Base-by-base conservation (phyloP, 2,888 invertebrate species). In the Cremastinae sp. region DNA sequence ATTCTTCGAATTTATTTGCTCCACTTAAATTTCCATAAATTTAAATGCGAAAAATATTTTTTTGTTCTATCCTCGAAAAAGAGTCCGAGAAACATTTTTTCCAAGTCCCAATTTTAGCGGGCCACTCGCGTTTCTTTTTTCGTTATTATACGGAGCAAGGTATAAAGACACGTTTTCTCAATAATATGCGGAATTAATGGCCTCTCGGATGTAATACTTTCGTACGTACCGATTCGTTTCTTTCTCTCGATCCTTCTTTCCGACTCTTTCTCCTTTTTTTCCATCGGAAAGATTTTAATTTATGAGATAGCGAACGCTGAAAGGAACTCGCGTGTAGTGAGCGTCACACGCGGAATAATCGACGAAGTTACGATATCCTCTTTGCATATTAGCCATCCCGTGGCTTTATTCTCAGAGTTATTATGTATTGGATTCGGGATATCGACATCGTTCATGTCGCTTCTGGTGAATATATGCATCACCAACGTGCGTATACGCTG, bases 221-320 rank as follows among this genome's bases (percentile, higher is more conserved):
- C 28, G 28, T 28, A 28, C 28, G 28, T 28, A 28, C 28, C 28
- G 28, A 28, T 28, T 5, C 28, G 28, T 28, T 28, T 28, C 5
- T 28, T 28, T 5, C 28, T 28, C 28, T 47, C 20, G 18, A 18
- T 39, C 43, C 9, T 41, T 28, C 14, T 61, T 20, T 53, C 47
- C 28, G 28, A 28, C 22, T 45, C 28, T 20, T 47, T n/a, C 28
- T 20, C 7, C 37, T 65, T 58, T 68, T 58, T 58, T 39, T 61
- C n/a, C 47, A 55, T 71, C 39, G 41, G 61, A 55, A 59, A 66
- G 61, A 71, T 66, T 49, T 2, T 35, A 61, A 75, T 75, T 75
- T 66, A 75, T 43, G 62, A 37, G 64, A 53, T 20, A 10, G 22
- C 45, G 58, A 22, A 20, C 58, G 28, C 22, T 12, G 61, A 71